Base-by-base conservation (phyloP, 1,140 invertebrate species). In the Drosophila jambulina region DNA sequence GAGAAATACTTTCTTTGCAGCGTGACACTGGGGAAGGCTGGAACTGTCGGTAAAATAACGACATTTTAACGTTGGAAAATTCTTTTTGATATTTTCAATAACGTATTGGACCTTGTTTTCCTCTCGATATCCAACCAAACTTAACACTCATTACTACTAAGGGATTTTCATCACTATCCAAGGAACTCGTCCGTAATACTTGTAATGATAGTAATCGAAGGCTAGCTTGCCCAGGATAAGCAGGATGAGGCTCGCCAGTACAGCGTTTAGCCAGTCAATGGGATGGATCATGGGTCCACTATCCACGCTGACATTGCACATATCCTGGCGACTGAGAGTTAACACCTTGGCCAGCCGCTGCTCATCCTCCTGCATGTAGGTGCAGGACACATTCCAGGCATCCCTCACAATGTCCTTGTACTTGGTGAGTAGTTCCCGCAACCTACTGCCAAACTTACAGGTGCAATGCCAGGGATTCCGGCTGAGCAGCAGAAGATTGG, bases 401-500 rank as follows among this genome's bases (percentile, higher is more conserved):
- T 97, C 96, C 56, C 94, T 93, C 38, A 97, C 94, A 42, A 97
- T 93, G 21, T 93, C 93, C 53, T 94, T 94, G 86, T 97, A 96
- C 85, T 96, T 96, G 61, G 95, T 94, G 3, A 97, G 85, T 23
- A 97, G 93, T 43, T 96, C 94, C 75, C 96, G 96, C 80, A 97
- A 96, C 27, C 94, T 94, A 17, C 96, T 96, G 7, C 95, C 96
- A 81, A 96, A 97, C 38, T 94, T 94, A 75, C 97, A 97, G 80
- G 97, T 96, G 87, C 97, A 97, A 61, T 95, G 94, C 96, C 96
- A 97, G 0, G 96, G 96, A 93, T 97, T 97, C 43, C 94, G 93
- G 4, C 96, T 96, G 0, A 97, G 93, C 78, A 94, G 95, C 17
- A 97, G 92, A 17, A 94, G 91, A 64, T 95, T 95, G 67, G 96